Percentiles rank a stretch among this genome's conserved stretches.
Conservation (phyloP, 1,140 invertebrate species). For the Eriocheir sinensis region DNA sequence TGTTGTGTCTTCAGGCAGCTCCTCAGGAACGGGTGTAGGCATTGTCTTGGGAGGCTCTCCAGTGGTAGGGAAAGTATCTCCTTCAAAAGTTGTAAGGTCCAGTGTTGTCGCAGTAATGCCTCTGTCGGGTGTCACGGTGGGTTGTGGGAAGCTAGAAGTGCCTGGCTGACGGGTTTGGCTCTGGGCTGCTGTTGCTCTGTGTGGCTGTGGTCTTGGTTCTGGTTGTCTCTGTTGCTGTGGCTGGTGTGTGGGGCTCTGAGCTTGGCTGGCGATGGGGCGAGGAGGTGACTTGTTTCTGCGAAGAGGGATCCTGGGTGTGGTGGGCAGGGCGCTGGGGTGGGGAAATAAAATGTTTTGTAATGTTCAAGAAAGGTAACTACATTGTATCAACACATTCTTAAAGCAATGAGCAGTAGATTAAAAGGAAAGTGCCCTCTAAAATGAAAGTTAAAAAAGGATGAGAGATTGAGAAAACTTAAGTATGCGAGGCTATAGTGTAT, state of each 20-base stretch:
- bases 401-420: not conserved
- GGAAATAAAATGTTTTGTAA: not conserved
- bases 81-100: not conserved
- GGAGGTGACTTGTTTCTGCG: not conserved
- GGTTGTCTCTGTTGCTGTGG: not conserved
- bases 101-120: not conserved
- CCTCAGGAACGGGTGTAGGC: not conserved
- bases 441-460: too few species aligned
- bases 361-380: too few species aligned
- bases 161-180: not conserved
- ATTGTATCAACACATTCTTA: too few species aligned
- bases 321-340: constrained; percentile 37
- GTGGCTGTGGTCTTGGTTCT: not conserved
- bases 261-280: not conserved
- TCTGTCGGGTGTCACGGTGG: not conserved
- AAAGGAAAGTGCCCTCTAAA: too few species aligned
- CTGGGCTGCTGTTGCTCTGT: not conserved
- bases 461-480: too few species aligned
- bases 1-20: not conserved
- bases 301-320: constrained; percentile 32
- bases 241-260: not conserved
- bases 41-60: not conserved
- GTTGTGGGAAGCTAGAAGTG: not conserved
- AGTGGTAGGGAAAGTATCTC: not conserved
- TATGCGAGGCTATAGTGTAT: too few species aligned